Percentiles rank a stretch among this genome's conserved stretches.
phyloP scores from a whole-genome alignment of 2,888 invertebrate genomes.

The Beris chalybata region DNA sequence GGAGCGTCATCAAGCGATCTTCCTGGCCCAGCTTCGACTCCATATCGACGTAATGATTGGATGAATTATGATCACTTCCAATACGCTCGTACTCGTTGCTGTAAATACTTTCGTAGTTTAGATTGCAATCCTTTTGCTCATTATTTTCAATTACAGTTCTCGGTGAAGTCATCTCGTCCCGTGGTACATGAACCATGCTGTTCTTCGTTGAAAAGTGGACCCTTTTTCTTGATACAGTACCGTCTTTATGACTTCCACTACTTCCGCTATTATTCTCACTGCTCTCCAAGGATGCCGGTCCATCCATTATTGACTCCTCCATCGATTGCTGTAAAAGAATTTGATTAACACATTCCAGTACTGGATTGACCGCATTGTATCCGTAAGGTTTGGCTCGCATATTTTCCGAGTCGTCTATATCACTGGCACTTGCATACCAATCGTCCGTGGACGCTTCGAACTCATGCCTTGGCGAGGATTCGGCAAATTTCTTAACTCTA shows the following conservation, averaged over 20 bases:
- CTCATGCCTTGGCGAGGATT: slow-evolving; percentile 52
- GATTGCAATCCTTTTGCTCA: slow-evolving; percentile 52
- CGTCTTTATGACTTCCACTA: slow-evolving; percentile 47
- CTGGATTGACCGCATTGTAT: slow-evolving; percentile 75
- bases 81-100: slow-evolving; percentile 77
- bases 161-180: slow-evolving; percentile 44
- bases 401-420: slow-evolving; percentile 65
- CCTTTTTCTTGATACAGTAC: slow-evolving; percentile 56
- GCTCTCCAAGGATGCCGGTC: slow-evolving; percentile 41
- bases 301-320: slow-evolving; percentile 55
- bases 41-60: slow-evolving; percentile 68
- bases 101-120: slow-evolving; percentile 66
- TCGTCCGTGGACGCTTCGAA: slow-evolving; percentile 62
- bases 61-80: slow-evolving; percentile 53
- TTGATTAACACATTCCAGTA: slow-evolving; percentile 81
- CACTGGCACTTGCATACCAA: slow-evolving; percentile 80
- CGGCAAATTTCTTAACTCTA: slow-evolving; percentile 48
- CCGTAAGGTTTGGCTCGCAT: slow-evolving; percentile 47
- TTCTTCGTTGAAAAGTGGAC: slow-evolving; percentile 68
- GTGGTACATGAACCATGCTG: slow-evolving; percentile 60
- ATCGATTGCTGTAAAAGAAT: slow-evolving; percentile 75
- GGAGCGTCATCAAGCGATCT: slow-evolving; percentile 45
- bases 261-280: slow-evolving; percentile 39
- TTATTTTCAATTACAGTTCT: slow-evolving; percentile 47
- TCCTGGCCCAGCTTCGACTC: slow-evolving; percentile 59